Evolutionary conservation across 1,140 invertebrate species (phyloP), one percentile per base, ranked within the genome.

Genomic region (Scaptodrosophila lebanonensis): DNA sequence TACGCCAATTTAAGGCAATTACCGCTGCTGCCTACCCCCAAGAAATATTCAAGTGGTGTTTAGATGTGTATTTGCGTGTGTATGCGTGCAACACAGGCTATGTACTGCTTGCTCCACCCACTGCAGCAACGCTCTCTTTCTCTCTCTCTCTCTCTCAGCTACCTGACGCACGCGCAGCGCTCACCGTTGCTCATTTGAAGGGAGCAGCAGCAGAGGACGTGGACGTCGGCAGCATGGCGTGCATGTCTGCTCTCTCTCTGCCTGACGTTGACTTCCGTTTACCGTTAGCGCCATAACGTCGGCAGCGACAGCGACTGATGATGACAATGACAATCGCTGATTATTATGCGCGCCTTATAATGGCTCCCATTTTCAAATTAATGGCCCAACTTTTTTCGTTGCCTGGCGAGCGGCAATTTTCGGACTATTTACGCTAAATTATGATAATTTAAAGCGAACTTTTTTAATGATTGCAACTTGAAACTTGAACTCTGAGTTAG

Each of bases 1-100:
- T 82, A 82, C 56, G 75, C 29, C 42, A 77, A 82, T 82, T 82
- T 82, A 64, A 73, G 51, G 73, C 75, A 69, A 79, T 82, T 79
- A 79, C 75, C 69, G 75, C 38, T 30, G 33, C 70, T 64, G 51
- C 62, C 43, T 27, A 38, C 43, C 53, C 56, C 40, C 38, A 27
- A 30, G 50, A 25, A 4, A 25, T 25, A 25, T 8, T 25, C 22
- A 4, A 25, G 3, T n/a, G n/a, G n/a, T n/a, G n/a, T 16, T 25
- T 29, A 27, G 27, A 15, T 45, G 9, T 30, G 18, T 47, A 70
- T 50, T 40, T 36, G 22, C 40, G 30, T 11, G 9, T 45, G 15
- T 47, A 17, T 43, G 17, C 43, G 32, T 51, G 57, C 25, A 60
- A 66, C 47, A 64, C 39, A 32, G 33, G 50, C 8, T 15, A 43